Base-by-base conservation (phyloP, 2,797 vertebrate species). In the Thalassophryne amazonica region DNA sequence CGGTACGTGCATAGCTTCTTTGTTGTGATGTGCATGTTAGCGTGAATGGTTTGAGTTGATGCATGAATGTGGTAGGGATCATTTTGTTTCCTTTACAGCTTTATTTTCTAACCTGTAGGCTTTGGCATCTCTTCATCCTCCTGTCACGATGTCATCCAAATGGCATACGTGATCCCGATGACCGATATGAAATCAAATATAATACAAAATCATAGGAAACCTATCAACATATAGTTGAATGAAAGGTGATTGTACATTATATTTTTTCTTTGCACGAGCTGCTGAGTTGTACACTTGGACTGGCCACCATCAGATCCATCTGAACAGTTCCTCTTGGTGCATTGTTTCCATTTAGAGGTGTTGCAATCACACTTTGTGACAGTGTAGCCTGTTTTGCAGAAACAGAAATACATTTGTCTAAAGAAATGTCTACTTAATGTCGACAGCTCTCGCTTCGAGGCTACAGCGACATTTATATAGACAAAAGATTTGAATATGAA, bases 11-110 rank as follows among this genome's bases (percentile, higher is more conserved):
- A 21, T 7, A 32, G 56, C 59, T 42, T 34, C 59, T 60, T 75
- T 81, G 80, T 83, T 80, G 72, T 83, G 76, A 82, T 82, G 68
- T 69, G 78, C 52, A 57, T 54, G 71, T 68, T 57, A 53, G 69
- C 19, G 20, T 50, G 72, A 58, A 53, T 69, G 62, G 69, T 33
- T 31, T 41, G 43, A 65, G 46, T 16, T 52, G 33, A 37, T 74
- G 66, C 49, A 63, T 56, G 41, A 68, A 63, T 78, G 75, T 28
- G 46, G 58, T 48, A 41, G 16, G 47, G 19, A 47, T 60, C 13
- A 30, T 58, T 60, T 51, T 66, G 33, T 78, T 78, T 73, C 55
- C 30, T 67, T 69, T 65, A 65, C 67, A 75, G 80, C 78, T 72
- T 48, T 70, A 80, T 51, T 52, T 32, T 7, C 28, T 60, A 77